These are phyloP conservation scores for Platysteira castanea DNA, from an alignment of 2,113 vertebrate species.

Conservation along the genomic window DNA sequence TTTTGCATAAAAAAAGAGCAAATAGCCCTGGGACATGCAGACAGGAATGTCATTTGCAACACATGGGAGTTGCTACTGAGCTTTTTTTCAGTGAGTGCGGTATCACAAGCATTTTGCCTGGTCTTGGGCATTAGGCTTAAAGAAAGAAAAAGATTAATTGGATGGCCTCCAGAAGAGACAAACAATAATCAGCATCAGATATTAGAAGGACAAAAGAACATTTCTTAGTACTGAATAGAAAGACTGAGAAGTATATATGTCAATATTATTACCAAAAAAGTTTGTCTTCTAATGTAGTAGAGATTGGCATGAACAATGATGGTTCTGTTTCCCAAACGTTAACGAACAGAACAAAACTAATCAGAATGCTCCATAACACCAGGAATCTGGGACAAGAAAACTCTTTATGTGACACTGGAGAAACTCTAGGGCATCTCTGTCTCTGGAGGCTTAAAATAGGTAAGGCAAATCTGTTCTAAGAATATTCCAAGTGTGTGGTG, in stretches of 20 bases:
- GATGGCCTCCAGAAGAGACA: not conserved
- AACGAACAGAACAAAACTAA: not conserved
- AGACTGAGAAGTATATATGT: not conserved
- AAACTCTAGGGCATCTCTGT: not conserved
- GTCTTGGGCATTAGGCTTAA: not conserved
- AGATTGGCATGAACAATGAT: not conserved
- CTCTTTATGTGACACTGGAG: not conserved
- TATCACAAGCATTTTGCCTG: not conserved
- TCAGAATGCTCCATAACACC: not conserved
- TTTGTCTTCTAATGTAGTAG: not conserved
- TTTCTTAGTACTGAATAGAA: not conserved
- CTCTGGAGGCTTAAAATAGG: not conserved
- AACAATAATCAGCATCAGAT: not conserved
- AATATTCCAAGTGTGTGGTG: not conserved
- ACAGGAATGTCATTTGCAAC: not conserved
- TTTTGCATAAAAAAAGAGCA: not conserved
- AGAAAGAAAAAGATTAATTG: not conserved
- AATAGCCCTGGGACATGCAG: not conserved
- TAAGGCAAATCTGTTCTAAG: not conserved
- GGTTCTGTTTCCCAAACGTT: not conserved
- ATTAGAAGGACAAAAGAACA: not conserved
- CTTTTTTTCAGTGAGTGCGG: not conserved
- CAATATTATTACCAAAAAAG: not conserved
- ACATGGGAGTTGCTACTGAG: not conserved
- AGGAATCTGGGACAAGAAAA: not conserved